Conservation (phyloP, 2,113 vertebrate species). For the Corvus cornix region DNA sequence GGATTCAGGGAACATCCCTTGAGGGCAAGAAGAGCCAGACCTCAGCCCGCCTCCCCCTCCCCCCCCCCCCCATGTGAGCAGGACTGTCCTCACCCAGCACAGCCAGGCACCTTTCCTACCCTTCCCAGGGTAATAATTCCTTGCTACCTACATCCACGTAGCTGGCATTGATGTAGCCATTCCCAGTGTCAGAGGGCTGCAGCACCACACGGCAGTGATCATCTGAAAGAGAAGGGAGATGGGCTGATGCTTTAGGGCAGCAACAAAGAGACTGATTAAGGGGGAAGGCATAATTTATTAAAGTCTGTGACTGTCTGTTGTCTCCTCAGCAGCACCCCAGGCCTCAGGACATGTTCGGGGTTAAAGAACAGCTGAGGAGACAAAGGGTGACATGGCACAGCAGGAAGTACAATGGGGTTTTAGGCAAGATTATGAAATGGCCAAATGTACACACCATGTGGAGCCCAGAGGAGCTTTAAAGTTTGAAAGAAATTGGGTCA, state of each 20-base stretch:
- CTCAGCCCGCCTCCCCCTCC: rapidly evolving
- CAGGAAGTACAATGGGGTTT: background rate
- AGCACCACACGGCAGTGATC: slow-evolving; percentile 58
- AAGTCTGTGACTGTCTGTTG: rapidly evolving
- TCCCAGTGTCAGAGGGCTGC: background rate
- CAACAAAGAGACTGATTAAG: background rate
- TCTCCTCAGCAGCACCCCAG: background rate
- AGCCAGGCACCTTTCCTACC: background rate
- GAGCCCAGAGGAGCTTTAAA: background rate
- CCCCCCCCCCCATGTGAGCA: background rate
- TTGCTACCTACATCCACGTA: slow-evolving; percentile 30
- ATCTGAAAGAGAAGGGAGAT: slow-evolving; percentile 1
- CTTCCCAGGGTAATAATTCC: background rate
- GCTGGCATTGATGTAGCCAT: slow-evolving; percentile 65
- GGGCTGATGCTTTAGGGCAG: background rate
- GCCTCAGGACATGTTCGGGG: background rate
- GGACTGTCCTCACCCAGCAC: background rate
- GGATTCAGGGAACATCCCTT: background rate
- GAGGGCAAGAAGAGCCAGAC: background rate
- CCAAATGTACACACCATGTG: background rate
- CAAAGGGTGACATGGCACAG: background rate
- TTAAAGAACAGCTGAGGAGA: background rate
- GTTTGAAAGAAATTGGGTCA: background rate
- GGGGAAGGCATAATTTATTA: background rate
- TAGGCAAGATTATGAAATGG: background rate